Evolutionary conservation across 2,888 invertebrate genomes (phyloP).

Genomic region (Mantis religiosa): DNA sequence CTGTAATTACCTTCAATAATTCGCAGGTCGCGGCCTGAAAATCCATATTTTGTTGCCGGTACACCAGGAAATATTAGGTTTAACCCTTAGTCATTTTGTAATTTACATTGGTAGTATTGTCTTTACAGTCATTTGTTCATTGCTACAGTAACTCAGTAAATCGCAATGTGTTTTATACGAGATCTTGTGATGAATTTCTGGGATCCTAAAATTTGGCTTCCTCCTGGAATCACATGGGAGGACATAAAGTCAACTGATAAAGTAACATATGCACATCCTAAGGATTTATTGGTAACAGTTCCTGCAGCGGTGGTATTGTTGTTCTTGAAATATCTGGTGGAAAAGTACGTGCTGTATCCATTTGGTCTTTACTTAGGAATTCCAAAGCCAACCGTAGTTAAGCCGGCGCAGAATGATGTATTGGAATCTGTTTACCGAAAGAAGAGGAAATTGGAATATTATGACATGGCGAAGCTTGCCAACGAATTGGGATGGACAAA

Average conservation of each 20-base stretch:
- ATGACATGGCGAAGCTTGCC: slow-evolving; percentile 70
- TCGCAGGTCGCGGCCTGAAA: too few species aligned
- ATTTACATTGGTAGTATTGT: background rate
- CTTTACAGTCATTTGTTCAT: background rate
- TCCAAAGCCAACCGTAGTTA: slow-evolving; percentile 65
- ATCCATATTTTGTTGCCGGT: too few species aligned
- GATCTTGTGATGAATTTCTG: slow-evolving; percentile 57
- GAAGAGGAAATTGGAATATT: slow-evolving; percentile 68
- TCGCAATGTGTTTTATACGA: background rate
- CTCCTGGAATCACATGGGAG: slow-evolving; percentile 46
- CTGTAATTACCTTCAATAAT: too few species aligned
- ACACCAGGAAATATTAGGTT: too few species aligned
- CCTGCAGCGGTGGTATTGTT: slow-evolving; percentile 45
- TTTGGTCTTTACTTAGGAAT: slow-evolving; percentile 40
- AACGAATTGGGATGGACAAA: slow-evolving; percentile 80
- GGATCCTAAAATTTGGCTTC: slow-evolving; percentile 68
- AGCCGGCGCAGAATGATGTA: slow-evolving; percentile 64
- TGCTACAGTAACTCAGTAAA: background rate
- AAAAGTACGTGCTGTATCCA: slow-evolving; percentile 42
- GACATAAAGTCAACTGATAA: slow-evolving; percentile 46
- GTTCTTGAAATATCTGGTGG: slow-evolving; percentile 43
- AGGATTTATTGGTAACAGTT: slow-evolving; percentile 43
- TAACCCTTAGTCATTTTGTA: too few species aligned
- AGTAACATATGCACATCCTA: slow-evolving; percentile 56
- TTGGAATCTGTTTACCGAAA: slow-evolving; percentile 72